Conservation (phyloP, 2,888 invertebrate genomes). For the Lottia gigantea region DNA sequence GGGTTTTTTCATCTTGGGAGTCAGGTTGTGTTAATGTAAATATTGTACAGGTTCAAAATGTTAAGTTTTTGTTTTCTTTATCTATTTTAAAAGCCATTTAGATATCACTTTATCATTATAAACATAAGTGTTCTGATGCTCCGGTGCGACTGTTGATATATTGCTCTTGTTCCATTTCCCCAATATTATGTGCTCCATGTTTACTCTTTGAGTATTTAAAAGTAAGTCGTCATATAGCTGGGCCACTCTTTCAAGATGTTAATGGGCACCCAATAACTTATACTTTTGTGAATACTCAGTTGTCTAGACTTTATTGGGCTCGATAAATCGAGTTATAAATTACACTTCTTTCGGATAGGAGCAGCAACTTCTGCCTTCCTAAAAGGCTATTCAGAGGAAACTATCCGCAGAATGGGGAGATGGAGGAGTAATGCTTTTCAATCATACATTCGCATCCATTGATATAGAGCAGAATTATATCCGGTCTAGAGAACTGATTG, state of each 20-base stretch:
- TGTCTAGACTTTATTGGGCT: neutral
- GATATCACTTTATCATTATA: neutral
- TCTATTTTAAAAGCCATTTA: neutral
- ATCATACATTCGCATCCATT: neutral
- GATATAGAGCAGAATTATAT: too few species aligned
- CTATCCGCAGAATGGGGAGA: neutral
- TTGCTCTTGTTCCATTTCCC: neutral
- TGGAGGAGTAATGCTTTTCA: slow-evolving; percentile 7
- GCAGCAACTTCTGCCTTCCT: neutral
- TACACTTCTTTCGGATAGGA: slow-evolving; percentile 2
- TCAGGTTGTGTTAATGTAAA: neutral
- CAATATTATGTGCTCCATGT: neutral
- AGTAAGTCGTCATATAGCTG: neutral
- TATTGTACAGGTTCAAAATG: neutral
- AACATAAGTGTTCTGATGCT: neutral
- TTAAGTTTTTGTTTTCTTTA: neutral
- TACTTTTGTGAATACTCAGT: neutral
- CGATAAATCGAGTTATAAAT: neutral
- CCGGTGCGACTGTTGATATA: neutral
- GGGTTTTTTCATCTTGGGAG: neutral
- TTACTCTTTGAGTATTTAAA: neutral
- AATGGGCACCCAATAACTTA: neutral
- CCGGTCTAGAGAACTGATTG: too few species aligned
- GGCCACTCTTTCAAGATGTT: neutral
- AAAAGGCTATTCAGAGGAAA: neutral